phyloP scores from a whole-genome alignment of 1,140 invertebrate genomes.

The Tribolium castaneum region DNA sequence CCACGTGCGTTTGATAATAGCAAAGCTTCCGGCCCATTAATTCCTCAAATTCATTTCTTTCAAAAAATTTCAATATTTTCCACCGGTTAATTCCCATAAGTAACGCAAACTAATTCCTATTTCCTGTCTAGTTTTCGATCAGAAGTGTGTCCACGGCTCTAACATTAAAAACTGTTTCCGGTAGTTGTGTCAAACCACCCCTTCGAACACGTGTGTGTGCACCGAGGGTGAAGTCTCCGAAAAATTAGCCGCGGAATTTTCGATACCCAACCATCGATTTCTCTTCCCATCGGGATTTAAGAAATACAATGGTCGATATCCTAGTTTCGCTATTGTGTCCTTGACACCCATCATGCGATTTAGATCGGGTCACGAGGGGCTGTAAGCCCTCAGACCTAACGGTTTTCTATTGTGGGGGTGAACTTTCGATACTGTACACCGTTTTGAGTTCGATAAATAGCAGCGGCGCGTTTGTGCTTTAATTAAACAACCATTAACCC shows the following conservation, averaged over 20 bases:
- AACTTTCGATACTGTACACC: constrained; percentile 11
- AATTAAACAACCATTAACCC: constrained; percentile 8
- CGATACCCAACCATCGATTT: neutral
- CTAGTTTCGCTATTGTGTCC: constrained; percentile 23
- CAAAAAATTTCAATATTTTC: neutral
- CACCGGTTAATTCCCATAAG: constrained; percentile 15
- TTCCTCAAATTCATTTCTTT: neutral
- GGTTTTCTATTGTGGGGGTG: constrained; percentile 28
- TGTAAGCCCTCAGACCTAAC: constrained; percentile 7
- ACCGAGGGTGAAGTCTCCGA: neutral
- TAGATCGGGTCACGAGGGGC: neutral
- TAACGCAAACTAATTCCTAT: neutral
- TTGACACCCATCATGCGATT: constrained; percentile 15
- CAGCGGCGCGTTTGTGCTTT: neutral
- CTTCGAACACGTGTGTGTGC: neutral
- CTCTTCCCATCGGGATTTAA: neutral
- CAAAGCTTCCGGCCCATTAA: constrained; percentile 21
- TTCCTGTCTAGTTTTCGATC: neutral
- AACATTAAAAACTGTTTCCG: constrained; percentile 5
- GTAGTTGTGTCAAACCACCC: constrained; percentile 13
- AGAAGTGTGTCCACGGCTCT: constrained; percentile 6
- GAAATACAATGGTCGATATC: neutral
- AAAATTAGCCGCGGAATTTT: neutral
- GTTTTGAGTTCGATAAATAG: neutral
- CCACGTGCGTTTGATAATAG: constrained; percentile 14